phyloP scores from a whole-genome alignment of 1,140 invertebrate genomes.

The Drosophila melanogaster region DNA sequence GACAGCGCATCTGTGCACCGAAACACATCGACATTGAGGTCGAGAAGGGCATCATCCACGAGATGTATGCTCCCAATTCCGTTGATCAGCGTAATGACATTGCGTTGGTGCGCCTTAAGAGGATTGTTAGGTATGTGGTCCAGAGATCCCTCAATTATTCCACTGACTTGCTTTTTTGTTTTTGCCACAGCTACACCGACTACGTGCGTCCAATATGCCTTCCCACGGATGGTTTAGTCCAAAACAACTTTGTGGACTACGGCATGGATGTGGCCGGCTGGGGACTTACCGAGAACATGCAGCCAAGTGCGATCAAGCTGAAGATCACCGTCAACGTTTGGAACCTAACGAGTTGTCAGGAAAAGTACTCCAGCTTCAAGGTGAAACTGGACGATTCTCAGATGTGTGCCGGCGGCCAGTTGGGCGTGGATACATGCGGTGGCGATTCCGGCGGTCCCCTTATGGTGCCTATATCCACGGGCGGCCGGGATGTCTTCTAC shows the following conservation, averaged over 20 bases:
- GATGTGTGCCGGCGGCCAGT: constrained; percentile 88
- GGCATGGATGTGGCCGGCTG: constrained; percentile 91
- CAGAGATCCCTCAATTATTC: too few relatives aligned
- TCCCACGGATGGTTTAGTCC: constrained; percentile 85
- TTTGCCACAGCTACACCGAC: constrained; percentile 84
- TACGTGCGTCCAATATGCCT: constrained; percentile 93
- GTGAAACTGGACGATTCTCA: constrained; percentile 85
- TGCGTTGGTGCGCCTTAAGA: constrained; percentile 88
- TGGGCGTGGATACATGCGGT: constrained; percentile 88
- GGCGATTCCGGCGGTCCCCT: constrained; percentile 91
- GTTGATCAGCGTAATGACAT: constrained; percentile 89
- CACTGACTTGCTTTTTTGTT: too few relatives aligned
- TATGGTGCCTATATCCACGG: constrained; percentile 77
- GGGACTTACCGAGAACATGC: constrained; percentile 89
- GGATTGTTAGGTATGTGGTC: constrained; percentile 84
- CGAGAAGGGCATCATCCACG: constrained; percentile 88
- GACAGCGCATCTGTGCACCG: constrained; percentile 85
- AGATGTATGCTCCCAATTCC: constrained; percentile 87
- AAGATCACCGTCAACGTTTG: constrained; percentile 69
- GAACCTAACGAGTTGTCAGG: constrained; percentile 54
- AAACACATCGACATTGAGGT: constrained; percentile 87
- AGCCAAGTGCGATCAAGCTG: constrained; percentile 81
- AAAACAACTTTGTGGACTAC: constrained; percentile 84
- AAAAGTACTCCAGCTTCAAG: constrained; percentile 55
- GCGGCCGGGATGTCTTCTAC: constrained; percentile 75